Percentiles rank a stretch among this genome's conserved stretches.
Conservation (phyloP, 2,113 vertebrate species). For the Labeo catla region DNA sequence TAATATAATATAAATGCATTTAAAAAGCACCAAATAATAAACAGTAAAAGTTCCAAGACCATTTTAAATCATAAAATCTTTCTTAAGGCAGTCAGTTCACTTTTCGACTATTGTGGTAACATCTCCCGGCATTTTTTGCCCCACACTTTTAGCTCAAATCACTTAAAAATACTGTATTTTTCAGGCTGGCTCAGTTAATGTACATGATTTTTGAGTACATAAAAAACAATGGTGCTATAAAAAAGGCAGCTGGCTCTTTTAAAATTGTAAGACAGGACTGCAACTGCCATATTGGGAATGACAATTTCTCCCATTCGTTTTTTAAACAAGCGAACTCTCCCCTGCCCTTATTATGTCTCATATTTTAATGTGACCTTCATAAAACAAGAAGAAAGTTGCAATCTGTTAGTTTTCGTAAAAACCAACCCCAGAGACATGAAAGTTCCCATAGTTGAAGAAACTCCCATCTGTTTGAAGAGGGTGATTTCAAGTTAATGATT, state of each 20-base stretch:
- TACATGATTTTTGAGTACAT: not conserved
- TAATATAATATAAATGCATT: not conserved
- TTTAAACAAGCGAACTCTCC: not conserved
- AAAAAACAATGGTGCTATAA: not conserved
- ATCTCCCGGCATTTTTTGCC: not conserved
- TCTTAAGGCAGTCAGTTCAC: not conserved
- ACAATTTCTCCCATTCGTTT: not conserved
- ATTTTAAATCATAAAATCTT: not conserved
- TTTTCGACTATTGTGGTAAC: not conserved
- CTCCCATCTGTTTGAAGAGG: slow-evolving; percentile 33
- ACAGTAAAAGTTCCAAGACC: not conserved
- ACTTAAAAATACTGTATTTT: not conserved
- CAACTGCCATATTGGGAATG: not conserved
- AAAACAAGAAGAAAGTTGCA: not conserved
- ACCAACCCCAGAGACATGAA: not conserved
- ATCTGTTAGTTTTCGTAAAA: slow-evolving; percentile 18
- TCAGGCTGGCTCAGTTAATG: not conserved
- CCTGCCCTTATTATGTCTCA: not conserved
- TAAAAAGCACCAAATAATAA: not conserved
- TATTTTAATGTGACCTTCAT: not conserved
- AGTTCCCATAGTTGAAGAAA: not conserved
- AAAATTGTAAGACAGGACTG: not conserved
- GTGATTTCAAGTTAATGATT: not conserved
- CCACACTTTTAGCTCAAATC: not conserved
- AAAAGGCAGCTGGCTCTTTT: not conserved